Conservation (phyloP, 1,140 invertebrate genomes). For the Drosophila lacteicornis region DNA sequence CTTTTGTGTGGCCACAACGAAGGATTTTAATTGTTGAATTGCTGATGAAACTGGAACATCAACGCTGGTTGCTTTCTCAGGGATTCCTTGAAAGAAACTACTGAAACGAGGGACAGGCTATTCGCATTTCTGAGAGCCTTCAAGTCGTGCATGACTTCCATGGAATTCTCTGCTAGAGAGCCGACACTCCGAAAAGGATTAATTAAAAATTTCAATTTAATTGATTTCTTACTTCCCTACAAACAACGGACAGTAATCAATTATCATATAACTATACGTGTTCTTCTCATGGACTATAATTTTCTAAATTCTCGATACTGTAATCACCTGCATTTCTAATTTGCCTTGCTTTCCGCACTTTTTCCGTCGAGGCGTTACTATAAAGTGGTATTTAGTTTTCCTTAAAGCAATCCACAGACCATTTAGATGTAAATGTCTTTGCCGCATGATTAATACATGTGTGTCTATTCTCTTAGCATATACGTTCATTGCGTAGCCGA, state of each 20-base stretch:
- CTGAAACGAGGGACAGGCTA: no score
- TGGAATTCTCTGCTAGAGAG: not conserved
- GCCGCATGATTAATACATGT: conserved; percentile 69
- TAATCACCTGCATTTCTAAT: conserved; percentile 43
- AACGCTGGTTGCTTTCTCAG: not conserved
- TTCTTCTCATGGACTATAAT: not conserved
- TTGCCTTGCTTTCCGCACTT: conserved; percentile 36
- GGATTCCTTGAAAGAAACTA: not conserved
- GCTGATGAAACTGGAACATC: no score
- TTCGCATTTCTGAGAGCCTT: not conserved
- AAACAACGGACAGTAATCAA: not conserved
- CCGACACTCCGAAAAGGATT: not conserved
- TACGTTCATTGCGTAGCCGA: conserved; percentile 32
- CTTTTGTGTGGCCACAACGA: not conserved
- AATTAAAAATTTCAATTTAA: not conserved
- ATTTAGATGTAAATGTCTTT: conserved; percentile 48
- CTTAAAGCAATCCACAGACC: conserved; percentile 37
- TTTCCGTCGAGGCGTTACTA: not conserved
- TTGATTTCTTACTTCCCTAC: not conserved
- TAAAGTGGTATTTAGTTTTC: conserved; percentile 58
- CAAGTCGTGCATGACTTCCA: not conserved
- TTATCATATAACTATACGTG: not conserved
- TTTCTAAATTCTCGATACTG: conserved; percentile 10
- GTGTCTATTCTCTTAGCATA: conserved; percentile 12
- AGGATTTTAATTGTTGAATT: conserved; percentile 15